Evolutionary conservation across 2,888 invertebrate genomes (phyloP), one percentile per base, ranked within the genome.

Genomic region (Gymnocheta viridis): DNA sequence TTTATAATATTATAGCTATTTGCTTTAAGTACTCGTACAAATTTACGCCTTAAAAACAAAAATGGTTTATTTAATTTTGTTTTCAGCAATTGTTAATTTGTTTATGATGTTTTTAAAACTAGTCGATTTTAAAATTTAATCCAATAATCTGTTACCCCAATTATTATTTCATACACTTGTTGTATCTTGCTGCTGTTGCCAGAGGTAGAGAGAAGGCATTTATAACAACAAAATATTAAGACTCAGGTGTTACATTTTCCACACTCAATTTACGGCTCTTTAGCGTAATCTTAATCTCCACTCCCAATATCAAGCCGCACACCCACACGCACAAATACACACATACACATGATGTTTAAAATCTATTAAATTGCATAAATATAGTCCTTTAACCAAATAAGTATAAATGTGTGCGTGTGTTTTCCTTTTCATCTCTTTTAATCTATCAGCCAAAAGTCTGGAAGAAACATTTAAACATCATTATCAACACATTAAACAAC

Each of bases 231-330:
- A 67, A 44, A 85, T 85, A 64, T 77, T 82, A 73, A 73, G 70
- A 58, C 83, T 85, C 89, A 90, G 89, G 88, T 89, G 89, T 89
- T 86, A 79, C 78, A 86, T 85, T 88, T 90, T 89, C 89, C 90
- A 90, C 87, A 82, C 81, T 82, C 80, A 85, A 86, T 85, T 86
- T 87, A 81, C 74, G 76, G 81, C 84, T 78, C 69, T 84, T 84
- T 69, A 81, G 56, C 73, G 54, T 73, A 81, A 81, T 84, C 84
- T 73, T 69, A 76, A 72, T 80, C 76, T 67, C 38, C 41, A 22
- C 47, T 24, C 44, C 41, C 35, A 10, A 29, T 27, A 7, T n/a
- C n/a, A 12, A 1, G 1, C 49, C 14, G 0, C 24, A 35, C 27
- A 17, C 14, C 19, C 22, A 49, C 22, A 41, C 58, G 19, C 32